Base-by-base conservation (phyloP, 2,113 vertebrate genomes). In the Delphinus delphis region DNA sequence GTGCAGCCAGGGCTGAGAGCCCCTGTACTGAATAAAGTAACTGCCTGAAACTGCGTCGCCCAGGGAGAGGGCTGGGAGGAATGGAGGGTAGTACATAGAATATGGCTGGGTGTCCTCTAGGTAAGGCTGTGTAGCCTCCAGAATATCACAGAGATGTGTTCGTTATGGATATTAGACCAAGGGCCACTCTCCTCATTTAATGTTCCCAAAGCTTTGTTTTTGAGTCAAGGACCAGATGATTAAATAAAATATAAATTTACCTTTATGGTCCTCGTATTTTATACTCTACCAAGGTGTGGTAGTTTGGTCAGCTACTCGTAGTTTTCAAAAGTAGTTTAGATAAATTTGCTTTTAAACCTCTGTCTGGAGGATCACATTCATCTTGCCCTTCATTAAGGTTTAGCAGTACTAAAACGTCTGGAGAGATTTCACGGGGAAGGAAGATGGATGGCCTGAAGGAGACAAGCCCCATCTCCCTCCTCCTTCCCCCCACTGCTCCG, bases 271-370 rank as follows among this genome's bases (percentile, higher is more conserved):
- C 23, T 55, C 5, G 1, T 58, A 20, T 79, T 58, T 86, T 62
- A 13, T 60, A 10, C 50, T 76, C 41, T 58, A 50, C 83, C 53
- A 50, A 50, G 7, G 28, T 80, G 73, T 88, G 58, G 17, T 76
- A 26, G 9, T 83, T 83, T 67, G 68, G 38, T 92, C 58, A 71
- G 47, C 82, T 96, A 28, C 58, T 67, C 33, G 15, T 63, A 21
- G 41, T 76, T 92, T 94, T 81, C 68, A 84, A 94, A 62, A 53
- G 41, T 44, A 41, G 44, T 77, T 84, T 76, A 94, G 76, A 71
- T 70, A 86, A 47, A 47, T 76, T 92, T 83, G 88, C 73, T 91
- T 96, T 95, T 44, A 89, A 97, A 73, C 21, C 25, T 81, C 88
- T 88, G 73, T 53, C 25, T 68, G n/a, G 47, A 94, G 67, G 67